Evolutionary conservation across 2,113 vertebrate species (phyloP).

Genomic region (Psittacula cyanocephala): DNA sequence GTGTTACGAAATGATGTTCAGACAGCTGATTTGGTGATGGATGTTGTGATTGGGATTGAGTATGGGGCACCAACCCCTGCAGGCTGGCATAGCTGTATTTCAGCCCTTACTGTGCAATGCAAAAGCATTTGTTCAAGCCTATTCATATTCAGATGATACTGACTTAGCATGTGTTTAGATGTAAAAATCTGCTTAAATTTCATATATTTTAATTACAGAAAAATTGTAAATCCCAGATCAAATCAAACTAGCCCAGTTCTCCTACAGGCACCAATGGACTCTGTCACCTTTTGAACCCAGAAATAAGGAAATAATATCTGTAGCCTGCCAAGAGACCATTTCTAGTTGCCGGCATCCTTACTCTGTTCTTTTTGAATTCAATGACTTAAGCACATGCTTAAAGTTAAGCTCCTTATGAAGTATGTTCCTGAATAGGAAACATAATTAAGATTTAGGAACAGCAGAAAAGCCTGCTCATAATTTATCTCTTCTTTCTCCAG

Average conservation of each 20-base stretch:
- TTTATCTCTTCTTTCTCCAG: not conserved
- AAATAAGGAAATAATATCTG: not conserved
- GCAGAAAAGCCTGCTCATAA: not conserved
- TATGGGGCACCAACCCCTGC: not conserved
- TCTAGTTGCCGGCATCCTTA: not conserved
- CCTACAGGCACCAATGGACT: not conserved
- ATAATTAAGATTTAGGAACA: slow-evolving; percentile 7
- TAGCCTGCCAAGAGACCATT: not conserved
- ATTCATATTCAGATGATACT: accelerated
- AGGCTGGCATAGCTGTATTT: not conserved
- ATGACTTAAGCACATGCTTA: not conserved
- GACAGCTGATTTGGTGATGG: not conserved
- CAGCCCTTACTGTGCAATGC: no score
- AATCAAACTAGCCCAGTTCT: not conserved
- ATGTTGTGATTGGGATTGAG: not conserved
- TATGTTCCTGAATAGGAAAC: not conserved
- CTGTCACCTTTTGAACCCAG: not conserved
- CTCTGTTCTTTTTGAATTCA: not conserved
- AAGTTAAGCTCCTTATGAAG: not conserved
- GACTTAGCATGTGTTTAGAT: not conserved
- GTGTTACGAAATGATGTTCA: accelerated
- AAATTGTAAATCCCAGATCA: not conserved
- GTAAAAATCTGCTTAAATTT: not conserved
- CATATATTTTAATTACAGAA: not conserved
- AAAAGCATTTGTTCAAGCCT: not conserved